These are phyloP conservation scores for Dasyprocta punctata DNA, from an alignment of 2,113 vertebrate genomes.

Conservation along the genomic window DNA sequence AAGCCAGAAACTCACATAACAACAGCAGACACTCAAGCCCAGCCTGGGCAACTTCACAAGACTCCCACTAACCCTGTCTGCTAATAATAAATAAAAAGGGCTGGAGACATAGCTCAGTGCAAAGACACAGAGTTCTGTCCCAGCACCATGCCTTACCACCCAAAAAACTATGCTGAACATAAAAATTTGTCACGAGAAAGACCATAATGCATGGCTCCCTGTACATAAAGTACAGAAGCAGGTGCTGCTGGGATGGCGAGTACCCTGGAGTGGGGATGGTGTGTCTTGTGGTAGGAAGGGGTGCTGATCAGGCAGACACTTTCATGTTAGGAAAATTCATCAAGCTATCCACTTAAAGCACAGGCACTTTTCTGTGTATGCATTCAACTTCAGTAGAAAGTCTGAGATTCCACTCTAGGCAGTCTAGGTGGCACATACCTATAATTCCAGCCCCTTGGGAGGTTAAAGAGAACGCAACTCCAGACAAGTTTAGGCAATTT, in stretches of 20 bases:
- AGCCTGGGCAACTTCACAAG: background rate
- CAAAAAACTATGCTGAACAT: background rate
- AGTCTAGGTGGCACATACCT: background rate
- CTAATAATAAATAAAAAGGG: background rate
- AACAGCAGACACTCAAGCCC: background rate
- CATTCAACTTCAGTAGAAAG: background rate
- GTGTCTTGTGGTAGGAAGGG: background rate
- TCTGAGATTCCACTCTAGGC: background rate
- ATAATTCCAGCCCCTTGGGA: background rate
- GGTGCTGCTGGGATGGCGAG: background rate
- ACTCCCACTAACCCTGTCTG: background rate
- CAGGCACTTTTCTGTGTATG: accelerated
- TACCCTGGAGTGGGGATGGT: background rate
- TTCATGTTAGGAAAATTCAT: background rate
- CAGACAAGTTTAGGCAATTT: background rate
- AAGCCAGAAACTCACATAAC: background rate
- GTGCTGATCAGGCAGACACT: background rate
- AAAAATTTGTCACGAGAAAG: background rate
- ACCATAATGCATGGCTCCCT: background rate
- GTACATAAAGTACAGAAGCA: background rate
- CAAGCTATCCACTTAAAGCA: accelerated
- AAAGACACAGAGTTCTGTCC: background rate
- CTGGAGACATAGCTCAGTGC: background rate
- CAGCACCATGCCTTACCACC: background rate
- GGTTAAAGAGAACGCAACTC: background rate